A percentile compares a stretch with the other conserved stretches of the same genome.
These are phyloP conservation scores for Apus apus DNA, from an alignment of 2,113 vertebrate species.

Conservation along the genomic window DNA sequence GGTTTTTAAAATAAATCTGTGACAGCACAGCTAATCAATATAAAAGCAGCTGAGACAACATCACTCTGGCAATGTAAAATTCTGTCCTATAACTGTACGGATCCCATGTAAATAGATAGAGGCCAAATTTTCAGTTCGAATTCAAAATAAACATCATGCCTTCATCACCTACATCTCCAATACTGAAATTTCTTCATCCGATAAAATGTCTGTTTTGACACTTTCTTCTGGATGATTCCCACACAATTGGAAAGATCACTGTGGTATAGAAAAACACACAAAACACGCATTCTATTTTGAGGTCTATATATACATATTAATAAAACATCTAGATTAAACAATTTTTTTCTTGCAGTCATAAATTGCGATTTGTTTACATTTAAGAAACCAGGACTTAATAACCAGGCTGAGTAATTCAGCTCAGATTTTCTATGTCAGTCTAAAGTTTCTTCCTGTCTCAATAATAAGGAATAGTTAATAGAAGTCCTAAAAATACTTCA, in stretches of 20 bases:
- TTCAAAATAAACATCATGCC: slow-evolving; percentile 23
- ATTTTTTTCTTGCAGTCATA: not conserved
- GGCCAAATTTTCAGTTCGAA: not conserved
- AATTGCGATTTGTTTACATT: not conserved
- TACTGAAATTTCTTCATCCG: not conserved
- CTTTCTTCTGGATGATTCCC: not conserved
- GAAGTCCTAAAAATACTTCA: not conserved
- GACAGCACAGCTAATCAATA: not conserved
- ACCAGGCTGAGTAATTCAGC: not conserved
- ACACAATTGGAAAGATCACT: not conserved
- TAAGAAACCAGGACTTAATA: not conserved
- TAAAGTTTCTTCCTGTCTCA: not conserved
- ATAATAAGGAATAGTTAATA: not conserved
- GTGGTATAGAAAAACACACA: not conserved
- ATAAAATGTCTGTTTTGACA: not conserved
- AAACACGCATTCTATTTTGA: not conserved
- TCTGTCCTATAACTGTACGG: not conserved
- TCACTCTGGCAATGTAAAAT: not conserved
- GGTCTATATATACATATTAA: not conserved
- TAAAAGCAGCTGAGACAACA: slow-evolving; percentile 1
- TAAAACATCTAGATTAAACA: not conserved
- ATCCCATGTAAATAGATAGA: not conserved
- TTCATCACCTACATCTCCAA: not conserved
- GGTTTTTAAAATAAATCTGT: not conserved
- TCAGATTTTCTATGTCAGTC: not conserved